Conservation (phyloP, 2,113 vertebrate species). For the Pteruthius melanotis region DNA sequence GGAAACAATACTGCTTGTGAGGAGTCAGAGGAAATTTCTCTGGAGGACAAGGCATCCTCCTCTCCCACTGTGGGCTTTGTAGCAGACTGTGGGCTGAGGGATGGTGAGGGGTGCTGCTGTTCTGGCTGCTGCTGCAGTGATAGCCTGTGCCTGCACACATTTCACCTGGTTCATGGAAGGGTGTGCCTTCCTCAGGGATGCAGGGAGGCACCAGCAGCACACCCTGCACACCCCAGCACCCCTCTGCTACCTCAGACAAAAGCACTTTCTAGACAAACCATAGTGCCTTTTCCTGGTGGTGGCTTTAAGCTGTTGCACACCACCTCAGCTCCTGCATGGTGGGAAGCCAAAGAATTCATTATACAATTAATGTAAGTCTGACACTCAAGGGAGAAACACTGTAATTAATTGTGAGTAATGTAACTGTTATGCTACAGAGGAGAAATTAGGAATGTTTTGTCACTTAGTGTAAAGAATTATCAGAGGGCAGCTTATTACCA, state of each 20-base stretch:
- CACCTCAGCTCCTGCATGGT: not conserved
- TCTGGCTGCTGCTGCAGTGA: not conserved
- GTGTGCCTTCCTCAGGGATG: not conserved
- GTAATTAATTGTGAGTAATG: conserved; percentile 36
- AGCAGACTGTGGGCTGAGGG: not conserved
- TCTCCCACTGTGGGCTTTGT: rapidly evolving
- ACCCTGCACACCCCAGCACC: not conserved
- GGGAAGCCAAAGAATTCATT: conserved; percentile 9
- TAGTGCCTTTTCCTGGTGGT: not conserved
- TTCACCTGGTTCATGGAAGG: not conserved
- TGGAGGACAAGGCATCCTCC: not conserved
- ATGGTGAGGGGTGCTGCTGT: not conserved
- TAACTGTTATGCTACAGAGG: conserved; percentile 7
- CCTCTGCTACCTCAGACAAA: not conserved
- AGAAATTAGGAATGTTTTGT: conserved; percentile 36
- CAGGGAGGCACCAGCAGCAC: not conserved
- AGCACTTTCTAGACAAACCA: not conserved
- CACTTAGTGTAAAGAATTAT: conserved; percentile 19
- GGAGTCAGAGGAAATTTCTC: not conserved
- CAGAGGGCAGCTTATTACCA: conserved; percentile 19
- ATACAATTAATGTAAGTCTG: not conserved
- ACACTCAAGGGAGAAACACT: not conserved
- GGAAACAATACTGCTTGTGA: not conserved
- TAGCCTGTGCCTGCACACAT: not conserved
- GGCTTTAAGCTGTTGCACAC: not conserved